A percentile compares a stretch with the other conserved stretches of the same genome.
phyloP scores from a whole-genome alignment of 2,888 invertebrate species.

The Cheiracanthium punctorium region DNA sequence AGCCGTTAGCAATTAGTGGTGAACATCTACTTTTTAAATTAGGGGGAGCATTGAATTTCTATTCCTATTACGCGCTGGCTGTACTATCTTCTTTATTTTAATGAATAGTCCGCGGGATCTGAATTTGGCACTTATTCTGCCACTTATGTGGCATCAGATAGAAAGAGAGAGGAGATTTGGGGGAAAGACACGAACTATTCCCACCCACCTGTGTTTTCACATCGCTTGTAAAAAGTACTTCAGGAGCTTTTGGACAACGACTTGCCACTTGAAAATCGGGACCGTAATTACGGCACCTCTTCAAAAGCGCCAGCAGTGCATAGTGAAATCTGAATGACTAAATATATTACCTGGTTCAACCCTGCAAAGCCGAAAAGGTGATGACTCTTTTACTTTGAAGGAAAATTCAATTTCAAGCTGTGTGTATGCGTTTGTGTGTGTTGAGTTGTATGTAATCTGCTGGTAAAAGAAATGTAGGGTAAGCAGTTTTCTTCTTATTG shows the following conservation, averaged over 20 bases:
- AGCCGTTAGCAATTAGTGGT: too few species aligned
- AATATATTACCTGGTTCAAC: background rate
- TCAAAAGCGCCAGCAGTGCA: background rate
- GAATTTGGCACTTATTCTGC: background rate
- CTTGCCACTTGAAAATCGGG: background rate
- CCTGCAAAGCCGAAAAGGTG: background rate
- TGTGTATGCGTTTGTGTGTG: too few species aligned
- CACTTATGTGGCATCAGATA: too few species aligned
- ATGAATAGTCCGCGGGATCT: background rate
- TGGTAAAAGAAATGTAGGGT: background rate
- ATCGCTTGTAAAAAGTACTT: background rate
- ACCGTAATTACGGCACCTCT: constrained; percentile 4
- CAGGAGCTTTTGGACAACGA: background rate
- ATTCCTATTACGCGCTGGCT: too few species aligned
- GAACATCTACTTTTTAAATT: too few species aligned
- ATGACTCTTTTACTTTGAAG: background rate
- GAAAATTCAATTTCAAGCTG: background rate
- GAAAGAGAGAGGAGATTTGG: too few species aligned
- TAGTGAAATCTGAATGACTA: background rate
- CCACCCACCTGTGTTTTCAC: background rate
- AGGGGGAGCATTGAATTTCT: too few species aligned
- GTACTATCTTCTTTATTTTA: too few species aligned
- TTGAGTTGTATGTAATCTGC: too few species aligned
- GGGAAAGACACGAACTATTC: background rate
- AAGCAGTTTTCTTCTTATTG: background rate